Evolutionary conservation across 2,888 invertebrate species (phyloP), one percentile per base, ranked within the genome.

Genomic region (Pammene aurita): DNA sequence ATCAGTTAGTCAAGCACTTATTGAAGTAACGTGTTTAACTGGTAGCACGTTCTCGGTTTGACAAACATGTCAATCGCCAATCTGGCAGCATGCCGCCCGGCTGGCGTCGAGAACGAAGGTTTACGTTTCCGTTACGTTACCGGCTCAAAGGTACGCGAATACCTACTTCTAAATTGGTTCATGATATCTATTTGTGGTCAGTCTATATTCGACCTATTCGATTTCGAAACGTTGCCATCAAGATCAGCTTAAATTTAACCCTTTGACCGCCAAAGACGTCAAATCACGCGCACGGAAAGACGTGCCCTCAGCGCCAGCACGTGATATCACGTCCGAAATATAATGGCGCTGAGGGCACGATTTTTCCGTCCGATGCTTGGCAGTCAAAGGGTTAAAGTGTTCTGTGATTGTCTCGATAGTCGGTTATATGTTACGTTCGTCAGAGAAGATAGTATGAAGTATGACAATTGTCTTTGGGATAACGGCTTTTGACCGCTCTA

Each of bases 31-130:
- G 11, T n/a, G 50, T 26, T 26, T 50, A 11, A 5, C 26, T 13
- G 50, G 18, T 26, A 50, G 11, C 26, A 6, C 50, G 9, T 14
- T 10, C 26, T 26, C 50, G 18, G 50, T 50, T 50, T 57, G 70
- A 73, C 73, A 67, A 68, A 64, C n/a, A 66, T 58, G 70, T 75
- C 75, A 72, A 75, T 74, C 71, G 68, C 42, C 73, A 69, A 62
- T 42, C 70, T 75, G 76, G 74, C 76, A 74, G 73, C 68, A 64
- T 75, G 74, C 74, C 73, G 67, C 67, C n/a, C 65, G 67, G 66
- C 71, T 34, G 58, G 69, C 65, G 44, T 55, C 67, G 60, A 44
- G 41, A 16, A 46, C 26, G 63, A 68, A 68, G 68, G 68, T 35
- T 57, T 44, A 41, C 71, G 69, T 67, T 60, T 66, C 72, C 64